These are phyloP conservation scores for Hiodon tergisus DNA, from an alignment of 2,113 vertebrate genomes.

Conservation along the genomic window DNA sequence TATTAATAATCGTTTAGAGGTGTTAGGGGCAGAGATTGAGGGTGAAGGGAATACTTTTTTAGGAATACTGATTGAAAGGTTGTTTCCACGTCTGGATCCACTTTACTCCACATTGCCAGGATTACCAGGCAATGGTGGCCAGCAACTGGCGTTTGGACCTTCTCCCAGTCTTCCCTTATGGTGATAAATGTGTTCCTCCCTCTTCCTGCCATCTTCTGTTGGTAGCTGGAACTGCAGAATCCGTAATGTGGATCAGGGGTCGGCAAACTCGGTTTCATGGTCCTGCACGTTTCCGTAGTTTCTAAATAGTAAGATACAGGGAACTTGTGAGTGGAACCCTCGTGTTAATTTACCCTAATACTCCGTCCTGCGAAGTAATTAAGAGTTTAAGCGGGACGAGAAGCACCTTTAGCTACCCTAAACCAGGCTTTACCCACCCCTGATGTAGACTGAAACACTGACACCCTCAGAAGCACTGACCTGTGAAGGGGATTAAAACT, in stretches of 20 bases:
- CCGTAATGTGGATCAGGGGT: not conserved
- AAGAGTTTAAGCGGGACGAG: too few species aligned
- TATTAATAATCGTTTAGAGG: slow-evolving; percentile 52
- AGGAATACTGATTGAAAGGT: not conserved
- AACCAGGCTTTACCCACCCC: too few species aligned
- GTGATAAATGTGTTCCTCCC: not conserved
- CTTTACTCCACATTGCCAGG: not conserved
- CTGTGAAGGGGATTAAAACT: slow-evolving; percentile 38
- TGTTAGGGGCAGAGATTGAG: not conserved
- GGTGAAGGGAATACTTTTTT: not conserved
- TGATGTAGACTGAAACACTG: not conserved
- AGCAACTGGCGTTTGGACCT: not conserved
- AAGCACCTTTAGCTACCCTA: too few species aligned
- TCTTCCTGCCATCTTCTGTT: slow-evolving; percentile 9
- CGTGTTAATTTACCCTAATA: too few species aligned
- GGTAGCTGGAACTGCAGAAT: not conserved
- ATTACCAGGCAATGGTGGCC: not conserved
- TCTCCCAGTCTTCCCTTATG: slow-evolving; percentile 3
- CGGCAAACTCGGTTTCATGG: too few species aligned
- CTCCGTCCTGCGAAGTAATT: too few species aligned
- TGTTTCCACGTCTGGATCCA: not conserved
- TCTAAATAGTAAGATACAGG: too few species aligned
- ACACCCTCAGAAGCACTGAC: slow-evolving; percentile 41
- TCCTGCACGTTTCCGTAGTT: too few species aligned
- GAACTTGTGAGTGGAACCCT: too few species aligned